A percentile compares a stretch with the other conserved stretches of the same genome.
These are phyloP conservation scores for Drosophila melanosoma DNA, from an alignment of 2,888 invertebrate genomes.

Conservation along the genomic window DNA sequence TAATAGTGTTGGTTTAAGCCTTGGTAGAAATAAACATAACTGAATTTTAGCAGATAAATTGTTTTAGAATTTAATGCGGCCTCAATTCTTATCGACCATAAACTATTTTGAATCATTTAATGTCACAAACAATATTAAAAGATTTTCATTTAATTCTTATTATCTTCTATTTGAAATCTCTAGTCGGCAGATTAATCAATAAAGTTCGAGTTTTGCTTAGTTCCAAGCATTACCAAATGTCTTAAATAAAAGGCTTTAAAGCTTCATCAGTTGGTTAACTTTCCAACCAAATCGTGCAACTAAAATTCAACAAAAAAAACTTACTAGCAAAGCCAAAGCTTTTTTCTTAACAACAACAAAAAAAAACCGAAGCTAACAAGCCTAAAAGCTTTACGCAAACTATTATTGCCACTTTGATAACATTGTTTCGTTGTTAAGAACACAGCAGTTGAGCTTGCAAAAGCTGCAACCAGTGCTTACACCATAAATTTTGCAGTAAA, in stretches of 20 bases:
- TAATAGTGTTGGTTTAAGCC: not conserved
- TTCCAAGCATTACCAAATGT: not conserved
- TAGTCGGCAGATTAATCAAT: not conserved
- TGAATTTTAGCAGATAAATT: not conserved
- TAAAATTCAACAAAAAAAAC: conserved; percentile 5
- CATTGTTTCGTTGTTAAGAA: conserved; percentile 32
- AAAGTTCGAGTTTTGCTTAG: not conserved
- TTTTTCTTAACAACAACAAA: not conserved
- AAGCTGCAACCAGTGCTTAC: conserved; percentile 49
- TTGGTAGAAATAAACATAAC: not conserved
- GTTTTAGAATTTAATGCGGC: not conserved
- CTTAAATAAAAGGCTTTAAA: not conserved
- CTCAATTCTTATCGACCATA: not conserved
- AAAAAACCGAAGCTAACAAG: conserved; percentile 21
- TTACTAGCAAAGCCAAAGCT: conserved; percentile 9
- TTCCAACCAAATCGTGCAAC: not conserved
- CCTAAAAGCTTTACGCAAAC: conserved; percentile 23
- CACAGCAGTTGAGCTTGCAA: conserved; percentile 24
- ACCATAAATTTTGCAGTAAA: conserved; percentile 15
- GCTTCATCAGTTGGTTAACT: not conserved
- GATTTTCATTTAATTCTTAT: not conserved
- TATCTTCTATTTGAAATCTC: not conserved
- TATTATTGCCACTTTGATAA: not conserved
- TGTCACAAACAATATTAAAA: not conserved
- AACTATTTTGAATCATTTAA: not conserved